These are phyloP conservation scores for Phymanthus crucifer DNA, from an alignment of 92 coral and sea anemone species.

Conservation along the genomic window DNA sequence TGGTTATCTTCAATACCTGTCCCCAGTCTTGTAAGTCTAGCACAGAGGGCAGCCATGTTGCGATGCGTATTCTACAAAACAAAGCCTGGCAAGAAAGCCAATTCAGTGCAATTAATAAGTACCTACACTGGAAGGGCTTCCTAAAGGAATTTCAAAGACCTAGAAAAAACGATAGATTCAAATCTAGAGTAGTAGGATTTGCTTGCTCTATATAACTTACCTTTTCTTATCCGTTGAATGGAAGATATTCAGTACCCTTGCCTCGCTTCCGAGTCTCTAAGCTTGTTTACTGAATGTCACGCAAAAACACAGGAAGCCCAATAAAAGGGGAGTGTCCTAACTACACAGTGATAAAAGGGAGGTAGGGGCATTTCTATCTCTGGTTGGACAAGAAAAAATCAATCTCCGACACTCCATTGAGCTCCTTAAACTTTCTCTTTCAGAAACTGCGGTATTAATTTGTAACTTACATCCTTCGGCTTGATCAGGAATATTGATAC, in stretches of 20 bases:
- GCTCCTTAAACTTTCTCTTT: too few species aligned
- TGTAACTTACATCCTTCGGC: too few species aligned
- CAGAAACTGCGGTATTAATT: too few species aligned
- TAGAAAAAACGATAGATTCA: background rate
- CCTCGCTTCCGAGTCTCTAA: background rate
- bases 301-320: background rate
- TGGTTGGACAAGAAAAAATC: too few species aligned
- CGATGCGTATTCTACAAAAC: slow-evolving; percentile 4
- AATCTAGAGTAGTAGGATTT: background rate
- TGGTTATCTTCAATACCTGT: background rate
- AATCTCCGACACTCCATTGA: too few species aligned
- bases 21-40: slow-evolving; percentile 15
- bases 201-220: background rate
- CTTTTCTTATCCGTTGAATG: background rate
- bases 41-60: slow-evolving; percentile 28
- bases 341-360: too few species aligned
- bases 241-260: background rate
- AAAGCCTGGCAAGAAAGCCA: slow-evolving; percentile 2
- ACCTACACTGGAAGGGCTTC: background rate
- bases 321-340: too few species aligned
- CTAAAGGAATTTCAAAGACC: background rate
- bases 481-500: too few species aligned
- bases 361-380: too few species aligned
- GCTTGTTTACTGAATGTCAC: background rate
- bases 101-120: background rate